These are phyloP conservation scores for Acronicta aceris DNA, from an alignment of 2,888 invertebrate species.

Conservation along the genomic window DNA sequence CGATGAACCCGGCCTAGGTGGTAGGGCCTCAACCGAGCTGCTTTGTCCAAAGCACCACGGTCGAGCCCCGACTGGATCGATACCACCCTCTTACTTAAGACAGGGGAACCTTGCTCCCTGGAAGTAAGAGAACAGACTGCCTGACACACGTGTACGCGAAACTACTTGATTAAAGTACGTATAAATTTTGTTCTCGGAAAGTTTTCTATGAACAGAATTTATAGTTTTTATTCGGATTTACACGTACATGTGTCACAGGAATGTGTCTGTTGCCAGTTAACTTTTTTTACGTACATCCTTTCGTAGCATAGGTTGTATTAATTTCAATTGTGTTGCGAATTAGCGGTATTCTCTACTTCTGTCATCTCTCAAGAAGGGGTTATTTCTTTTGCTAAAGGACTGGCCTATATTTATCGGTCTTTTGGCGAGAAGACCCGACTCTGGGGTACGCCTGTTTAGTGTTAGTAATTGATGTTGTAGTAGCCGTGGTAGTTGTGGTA, in stretches of 20 bases:
- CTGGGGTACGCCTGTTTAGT: slow-evolving; percentile 10
- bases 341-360: slow-evolving; percentile 33
- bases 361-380: slow-evolving; percentile 18
- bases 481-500: too few species aligned
- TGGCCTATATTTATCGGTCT: slow-evolving; percentile 2
- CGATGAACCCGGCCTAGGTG: slow-evolving; percentile 53
- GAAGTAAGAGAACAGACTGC: slow-evolving; percentile 34
- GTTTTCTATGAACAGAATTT: background rate
- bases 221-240: background rate
- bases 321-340: slow-evolving; percentile 26
- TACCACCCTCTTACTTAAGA: slow-evolving; percentile 46
- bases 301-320: slow-evolving; percentile 10
- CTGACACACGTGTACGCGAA: background rate
- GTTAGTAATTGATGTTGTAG: background rate
- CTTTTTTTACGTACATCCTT: slow-evolving; percentile 27
- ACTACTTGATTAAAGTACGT: background rate
- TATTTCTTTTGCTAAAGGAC: background rate
- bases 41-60: slow-evolving; percentile 23
- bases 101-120: slow-evolving; percentile 22
- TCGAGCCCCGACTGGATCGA: slow-evolving; percentile 31
- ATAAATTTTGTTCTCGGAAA: too few species aligned
- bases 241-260: background rate
- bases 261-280: slow-evolving; percentile 23
- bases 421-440: slow-evolving; percentile 11
- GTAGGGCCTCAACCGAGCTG: slow-evolving; percentile 34